Percentiles rank a stretch among this genome's conserved stretches.
phyloP scores from a whole-genome alignment of 2,888 invertebrate species.

The Eilema griseolum region DNA sequence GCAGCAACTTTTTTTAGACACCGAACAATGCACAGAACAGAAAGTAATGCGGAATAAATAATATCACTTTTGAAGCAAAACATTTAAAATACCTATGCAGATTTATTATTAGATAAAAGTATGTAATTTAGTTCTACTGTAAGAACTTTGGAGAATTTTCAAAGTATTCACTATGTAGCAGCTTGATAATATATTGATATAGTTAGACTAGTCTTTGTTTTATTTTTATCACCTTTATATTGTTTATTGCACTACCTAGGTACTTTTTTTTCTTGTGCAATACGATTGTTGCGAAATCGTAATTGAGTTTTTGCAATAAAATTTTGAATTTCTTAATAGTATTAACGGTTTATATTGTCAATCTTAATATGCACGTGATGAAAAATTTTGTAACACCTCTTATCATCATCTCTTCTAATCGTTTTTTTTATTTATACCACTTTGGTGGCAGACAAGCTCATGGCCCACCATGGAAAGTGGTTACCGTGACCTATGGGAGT shows the following conservation, averaged over 20 bases:
- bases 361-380: not conserved
- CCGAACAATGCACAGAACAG: constrained; percentile 28
- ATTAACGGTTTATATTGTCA: not conserved
- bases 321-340: not conserved
- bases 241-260: not conserved
- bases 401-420: too few relatives aligned
- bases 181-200: not conserved
- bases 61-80: constrained; percentile 29
- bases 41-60: constrained; percentile 35
- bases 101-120: constrained; percentile 1
- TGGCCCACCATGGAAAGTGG: too few relatives aligned
- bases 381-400: not conserved
- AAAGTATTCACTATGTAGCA: not conserved
- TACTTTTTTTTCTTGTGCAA: not conserved
- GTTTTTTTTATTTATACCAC: too few relatives aligned
- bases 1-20: constrained; percentile 48
- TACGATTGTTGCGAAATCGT: not conserved
- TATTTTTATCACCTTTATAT: constrained; percentile 1
- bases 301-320: not conserved
- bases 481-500: too few relatives aligned
- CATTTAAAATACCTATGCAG: constrained; percentile 27
- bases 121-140: constrained; percentile 2
- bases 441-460: too few relatives aligned
- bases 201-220: not conserved
- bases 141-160: not conserved